These are phyloP conservation scores for Sesia apiformis DNA, from an alignment of 2,888 invertebrate species.

Conservation along the genomic window DNA sequence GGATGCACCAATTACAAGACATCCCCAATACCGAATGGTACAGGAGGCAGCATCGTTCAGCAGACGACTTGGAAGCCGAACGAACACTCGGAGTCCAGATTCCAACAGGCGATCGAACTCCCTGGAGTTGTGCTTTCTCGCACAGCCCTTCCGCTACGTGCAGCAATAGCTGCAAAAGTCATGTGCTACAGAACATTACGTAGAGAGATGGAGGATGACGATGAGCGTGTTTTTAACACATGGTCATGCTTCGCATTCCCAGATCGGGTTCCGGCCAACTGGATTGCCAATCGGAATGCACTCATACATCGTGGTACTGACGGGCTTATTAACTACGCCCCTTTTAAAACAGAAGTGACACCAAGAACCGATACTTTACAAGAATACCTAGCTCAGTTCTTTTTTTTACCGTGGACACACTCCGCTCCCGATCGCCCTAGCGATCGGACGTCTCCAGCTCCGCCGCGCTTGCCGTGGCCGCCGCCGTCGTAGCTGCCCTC, in stretches of 20 bases:
- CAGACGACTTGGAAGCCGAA: not conserved
- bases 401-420: too few relatives aligned
- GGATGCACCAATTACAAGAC: too few relatives aligned
- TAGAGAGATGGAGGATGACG: not conserved
- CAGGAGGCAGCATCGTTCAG: not conserved
- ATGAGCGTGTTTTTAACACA: not conserved
- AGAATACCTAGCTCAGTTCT: not conserved
- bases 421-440: too few relatives aligned
- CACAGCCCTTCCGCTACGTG: not conserved
- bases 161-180: not conserved
- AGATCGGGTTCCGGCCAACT: not conserved
- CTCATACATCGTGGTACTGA: not conserved
- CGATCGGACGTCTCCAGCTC: too few relatives aligned
- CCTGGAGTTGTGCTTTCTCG: not conserved
- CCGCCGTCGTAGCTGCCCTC: too few relatives aligned
- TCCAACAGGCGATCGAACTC: not conserved
- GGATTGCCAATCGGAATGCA: not conserved
- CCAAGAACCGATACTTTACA: not conserved
- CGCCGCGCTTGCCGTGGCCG: too few relatives aligned
- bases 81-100: not conserved
- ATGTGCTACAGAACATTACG: not conserved
- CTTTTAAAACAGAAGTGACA: not conserved
- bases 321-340: not conserved
- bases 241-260: not conserved
- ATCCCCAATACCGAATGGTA: not conserved